phyloP scores from a whole-genome alignment of 2,113 vertebrate genomes.

The Periophthalmodon schlosseri region DNA sequence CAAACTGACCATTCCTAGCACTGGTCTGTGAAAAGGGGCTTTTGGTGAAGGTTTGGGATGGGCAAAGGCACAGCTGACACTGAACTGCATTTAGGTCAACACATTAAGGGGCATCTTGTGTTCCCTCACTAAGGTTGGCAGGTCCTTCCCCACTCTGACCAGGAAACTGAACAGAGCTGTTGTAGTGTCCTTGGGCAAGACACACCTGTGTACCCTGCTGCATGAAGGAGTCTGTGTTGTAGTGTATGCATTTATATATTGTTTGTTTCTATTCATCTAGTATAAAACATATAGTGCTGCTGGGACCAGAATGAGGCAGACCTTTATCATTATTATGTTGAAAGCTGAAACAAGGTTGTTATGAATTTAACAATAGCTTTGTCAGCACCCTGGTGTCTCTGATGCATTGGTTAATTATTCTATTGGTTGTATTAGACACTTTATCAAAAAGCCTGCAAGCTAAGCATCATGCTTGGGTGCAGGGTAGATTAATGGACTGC shows the following conservation, averaged over 20 bases:
- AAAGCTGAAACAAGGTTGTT: not conserved
- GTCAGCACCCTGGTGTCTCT: constrained; percentile 32
- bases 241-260: not conserved
- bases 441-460: constrained; percentile 34
- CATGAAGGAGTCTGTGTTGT: not conserved
- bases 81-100: not conserved
- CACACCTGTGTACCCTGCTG: not conserved
- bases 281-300: not conserved
- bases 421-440: constrained; percentile 30
- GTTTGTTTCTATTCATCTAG: not conserved
- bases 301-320: not conserved
- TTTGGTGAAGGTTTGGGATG: constrained; percentile 4
- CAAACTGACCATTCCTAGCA: constrained; percentile 71
- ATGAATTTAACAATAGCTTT: constrained; percentile 28
- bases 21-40: constrained; percentile 26
- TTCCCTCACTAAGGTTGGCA: not conserved
- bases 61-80: not conserved
- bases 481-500: constrained; percentile 7
- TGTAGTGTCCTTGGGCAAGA: not conserved
- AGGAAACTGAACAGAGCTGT: not conserved
- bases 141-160: too few species aligned
- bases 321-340: constrained; percentile 19
- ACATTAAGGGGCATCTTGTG: not conserved
- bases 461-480: constrained; percentile 21
- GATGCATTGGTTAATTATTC: constrained; percentile 42